Percentiles rank a stretch among this genome's conserved stretches.
These are phyloP conservation scores for Mesorhabditis belari DNA, from an alignment of 2,888 invertebrate genomes.

Conservation along the genomic window DNA sequence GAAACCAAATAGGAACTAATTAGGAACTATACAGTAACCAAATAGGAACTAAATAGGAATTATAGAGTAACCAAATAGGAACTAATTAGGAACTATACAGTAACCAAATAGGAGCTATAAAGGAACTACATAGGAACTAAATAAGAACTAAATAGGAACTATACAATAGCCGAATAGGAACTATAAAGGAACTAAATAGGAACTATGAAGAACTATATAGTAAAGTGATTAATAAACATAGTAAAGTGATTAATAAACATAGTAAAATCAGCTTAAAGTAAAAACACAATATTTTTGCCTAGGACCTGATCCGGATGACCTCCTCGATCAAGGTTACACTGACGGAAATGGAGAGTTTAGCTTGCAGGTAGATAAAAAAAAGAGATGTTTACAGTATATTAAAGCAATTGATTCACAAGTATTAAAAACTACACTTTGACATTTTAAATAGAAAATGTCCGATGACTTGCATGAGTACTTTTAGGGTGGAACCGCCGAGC, in stretches of 20 bases:
- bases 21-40: neutral
- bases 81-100: too few relatives aligned
- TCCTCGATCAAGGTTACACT: conserved; percentile 36
- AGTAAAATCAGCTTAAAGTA: neutral
- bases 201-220: too few relatives aligned
- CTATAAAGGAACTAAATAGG: too few relatives aligned
- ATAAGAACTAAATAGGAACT: too few relatives aligned
- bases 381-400: neutral
- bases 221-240: too few relatives aligned
- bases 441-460: neutral
- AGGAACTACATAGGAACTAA: too few relatives aligned
- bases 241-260: neutral
- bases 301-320: conserved; percentile 37
- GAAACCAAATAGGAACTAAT: neutral
- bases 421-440: neutral
- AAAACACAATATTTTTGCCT: neutral
- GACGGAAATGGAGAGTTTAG: conserved; percentile 26
- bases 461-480: neutral
- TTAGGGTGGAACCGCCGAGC: conserved; percentile 29
- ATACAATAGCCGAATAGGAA: too few relatives aligned
- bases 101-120: too few relatives aligned
- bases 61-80: too few relatives aligned
- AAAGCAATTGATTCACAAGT: neutral
- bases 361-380: conserved; percentile 6
- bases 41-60: too few relatives aligned